Base-by-base conservation (phyloP, 2,797 vertebrate species). In the Podarcis lilfordi region DNA sequence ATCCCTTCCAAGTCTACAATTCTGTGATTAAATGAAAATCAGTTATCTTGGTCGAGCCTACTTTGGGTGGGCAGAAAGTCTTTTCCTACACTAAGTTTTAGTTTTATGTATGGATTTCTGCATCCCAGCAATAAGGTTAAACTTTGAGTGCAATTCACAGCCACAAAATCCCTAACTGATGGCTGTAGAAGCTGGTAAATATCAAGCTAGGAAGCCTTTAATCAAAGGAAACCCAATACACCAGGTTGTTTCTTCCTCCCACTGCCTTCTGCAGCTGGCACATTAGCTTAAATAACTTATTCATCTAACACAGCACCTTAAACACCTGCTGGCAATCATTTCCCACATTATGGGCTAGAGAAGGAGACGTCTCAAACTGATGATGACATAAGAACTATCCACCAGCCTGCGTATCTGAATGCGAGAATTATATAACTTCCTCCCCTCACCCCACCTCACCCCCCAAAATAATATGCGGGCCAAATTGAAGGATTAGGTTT, bases 381-480 rank as follows among this genome's bases (percentile, higher is more conserved):
- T 59, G 64, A 87, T 91, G 27, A 21, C 86, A 4, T 29, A 5
- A 40, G 0, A 13, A 43, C 37, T 35, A 13, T 13, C 13, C 32
- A 35, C n/a, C 64, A 68, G 50, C 50, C 50, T 15, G 50, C 50
- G 6, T 25, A 78, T 3, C 21, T 68, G 19, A 2, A 0, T 9
- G 25, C 1, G 4, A 2, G 3, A 0, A 3, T 0, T 6, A 0
- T 1, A 5, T 61, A 8, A 1, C 0, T 8, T 0, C 0, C 0
- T 45, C 1, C 27, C 84, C 45, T 1, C 0, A 2, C 0, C 0
- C 0, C 37, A 1, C 27, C 84, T 45, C 74, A 0, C 2, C 81
- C n/a, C 19, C 15, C 29, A 29, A 69, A 80, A 82, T 23, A 87
- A 61, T 29, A 77, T 15, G 74, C 32, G 35, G 13, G 4, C 29